Percentiles rank a stretch among this genome's conserved stretches.
Evolutionary conservation across 2,797 vertebrate genomes (phyloP).

Genomic region (Synaphobranchus kaupii): DNA sequence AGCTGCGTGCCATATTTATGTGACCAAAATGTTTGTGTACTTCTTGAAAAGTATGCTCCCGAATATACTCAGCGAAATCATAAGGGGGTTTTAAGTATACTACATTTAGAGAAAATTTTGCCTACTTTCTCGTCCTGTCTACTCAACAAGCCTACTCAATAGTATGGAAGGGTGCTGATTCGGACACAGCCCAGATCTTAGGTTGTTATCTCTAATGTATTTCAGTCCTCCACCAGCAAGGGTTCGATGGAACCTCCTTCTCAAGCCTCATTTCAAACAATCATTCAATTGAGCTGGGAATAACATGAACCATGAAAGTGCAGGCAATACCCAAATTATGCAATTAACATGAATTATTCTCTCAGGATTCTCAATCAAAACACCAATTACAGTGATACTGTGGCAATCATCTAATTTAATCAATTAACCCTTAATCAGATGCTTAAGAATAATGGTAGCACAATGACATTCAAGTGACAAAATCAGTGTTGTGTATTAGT

Average conservation of each 20-base stretch:
- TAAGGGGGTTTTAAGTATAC: too few species aligned
- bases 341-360: slow-evolving; percentile 10
- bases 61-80: too few species aligned
- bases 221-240: not conserved
- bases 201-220: not conserved
- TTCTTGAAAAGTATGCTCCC: too few species aligned
- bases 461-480: not conserved
- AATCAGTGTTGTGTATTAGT: not conserved
- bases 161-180: too few species aligned
- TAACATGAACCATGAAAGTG: not conserved
- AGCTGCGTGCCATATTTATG: too few species aligned
- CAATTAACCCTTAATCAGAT: not conserved
- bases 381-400: not conserved
- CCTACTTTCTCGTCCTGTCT: too few species aligned
- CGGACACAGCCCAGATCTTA: not conserved
- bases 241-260: too few species aligned
- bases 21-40: too few species aligned
- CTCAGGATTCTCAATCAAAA: not conserved
- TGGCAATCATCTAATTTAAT: not conserved
- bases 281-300: not conserved
- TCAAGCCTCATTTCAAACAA: too few species aligned
- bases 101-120: too few species aligned
- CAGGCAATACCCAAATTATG: not conserved
- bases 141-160: too few species aligned
- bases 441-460: not conserved